Evolutionary conservation across 35 echinoderm and acorn worm genomes (phyloP).

Genomic region (Heliocidaris erythrogramma): DNA sequence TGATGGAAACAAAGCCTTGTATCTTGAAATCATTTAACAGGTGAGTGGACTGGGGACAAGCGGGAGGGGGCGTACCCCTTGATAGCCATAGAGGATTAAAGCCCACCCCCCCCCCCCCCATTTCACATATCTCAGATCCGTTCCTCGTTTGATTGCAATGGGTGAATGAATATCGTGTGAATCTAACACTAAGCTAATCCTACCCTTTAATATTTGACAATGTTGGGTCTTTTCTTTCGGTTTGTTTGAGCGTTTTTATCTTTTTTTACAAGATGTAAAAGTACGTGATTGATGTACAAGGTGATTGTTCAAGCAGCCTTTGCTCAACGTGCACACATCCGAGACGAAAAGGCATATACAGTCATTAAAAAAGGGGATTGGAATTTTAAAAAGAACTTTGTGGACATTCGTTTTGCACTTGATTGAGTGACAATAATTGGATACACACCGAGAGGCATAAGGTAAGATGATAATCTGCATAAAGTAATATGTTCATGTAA

Average conservation of each 20-base stretch:
- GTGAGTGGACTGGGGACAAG: too few species aligned
- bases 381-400: background rate
- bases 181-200: background rate
- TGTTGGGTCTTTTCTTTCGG: background rate
- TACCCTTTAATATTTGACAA: background rate
- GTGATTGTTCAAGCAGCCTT: background rate
- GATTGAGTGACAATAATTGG: background rate
- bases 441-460: background rate
- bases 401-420: background rate
- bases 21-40: too few species aligned
- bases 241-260: background rate
- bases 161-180: background rate
- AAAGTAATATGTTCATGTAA: constrained; percentile 2
- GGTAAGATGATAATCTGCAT: background rate
- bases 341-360: background rate
- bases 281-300: background rate
- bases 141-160: background rate
- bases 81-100: background rate
- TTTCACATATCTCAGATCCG: background rate
- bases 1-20: too few species aligned
- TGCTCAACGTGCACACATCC: background rate
- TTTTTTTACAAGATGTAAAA: background rate
- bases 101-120: background rate
- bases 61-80: background rate
- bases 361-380: background rate